phyloP scores from a whole-genome alignment of 2,113 vertebrate species.

The Pseudonaja textilis region DNA sequence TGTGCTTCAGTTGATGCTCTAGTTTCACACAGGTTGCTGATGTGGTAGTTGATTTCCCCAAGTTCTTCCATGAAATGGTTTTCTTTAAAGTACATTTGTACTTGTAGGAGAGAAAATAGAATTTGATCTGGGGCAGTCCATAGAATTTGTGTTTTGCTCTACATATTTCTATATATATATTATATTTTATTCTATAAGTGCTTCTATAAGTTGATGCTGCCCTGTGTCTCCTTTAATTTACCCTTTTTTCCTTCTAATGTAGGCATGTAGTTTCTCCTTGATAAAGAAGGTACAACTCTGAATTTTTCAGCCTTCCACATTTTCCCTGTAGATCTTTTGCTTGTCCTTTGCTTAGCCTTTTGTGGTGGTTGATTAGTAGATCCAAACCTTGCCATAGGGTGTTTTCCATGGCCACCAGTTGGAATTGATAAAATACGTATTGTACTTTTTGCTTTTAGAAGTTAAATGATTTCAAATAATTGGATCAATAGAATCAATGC shows the following conservation, averaged over 20 bases:
- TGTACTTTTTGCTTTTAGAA: background rate
- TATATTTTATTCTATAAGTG: background rate
- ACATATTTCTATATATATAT: background rate
- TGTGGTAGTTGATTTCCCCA: background rate
- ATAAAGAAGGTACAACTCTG: background rate
- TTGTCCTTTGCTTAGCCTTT: background rate
- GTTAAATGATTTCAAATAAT: background rate
- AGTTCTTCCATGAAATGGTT: background rate
- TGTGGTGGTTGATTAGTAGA: background rate
- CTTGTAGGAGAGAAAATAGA: background rate
- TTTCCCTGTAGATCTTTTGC: background rate
- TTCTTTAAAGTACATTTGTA: background rate
- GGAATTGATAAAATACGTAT: background rate
- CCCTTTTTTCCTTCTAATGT: background rate
- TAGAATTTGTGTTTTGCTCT: background rate
- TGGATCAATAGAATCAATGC: background rate
- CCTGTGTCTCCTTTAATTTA: background rate
- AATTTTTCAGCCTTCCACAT: background rate
- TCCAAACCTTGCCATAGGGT: background rate
- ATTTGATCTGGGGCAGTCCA: background rate
- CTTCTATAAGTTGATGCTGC: background rate
- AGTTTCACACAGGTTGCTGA: background rate
- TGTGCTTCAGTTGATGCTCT: background rate
- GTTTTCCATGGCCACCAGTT: background rate
- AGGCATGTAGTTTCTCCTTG: background rate